Percentiles rank a stretch among this genome's conserved stretches.
These are phyloP conservation scores for Caenorhabditis parvicauda DNA, from an alignment of 2,888 invertebrate species.

Conservation along the genomic window DNA sequence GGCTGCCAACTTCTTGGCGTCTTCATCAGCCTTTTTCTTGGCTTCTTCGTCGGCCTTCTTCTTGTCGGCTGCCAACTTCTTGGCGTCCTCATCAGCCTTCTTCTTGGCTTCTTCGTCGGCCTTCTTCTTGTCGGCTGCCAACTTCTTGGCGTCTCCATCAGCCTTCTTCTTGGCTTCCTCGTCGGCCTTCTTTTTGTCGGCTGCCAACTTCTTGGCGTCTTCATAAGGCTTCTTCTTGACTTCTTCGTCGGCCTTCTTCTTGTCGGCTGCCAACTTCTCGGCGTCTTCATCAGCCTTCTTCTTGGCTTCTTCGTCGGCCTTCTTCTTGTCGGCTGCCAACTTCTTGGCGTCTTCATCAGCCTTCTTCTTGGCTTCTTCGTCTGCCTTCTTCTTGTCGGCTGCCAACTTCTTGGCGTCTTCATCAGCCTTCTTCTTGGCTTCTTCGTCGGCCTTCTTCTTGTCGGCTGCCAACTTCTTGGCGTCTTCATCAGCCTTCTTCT, in stretches of 20 bases:
- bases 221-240: neutral
- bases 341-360: slow-evolving; percentile 7
- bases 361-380: slow-evolving; percentile 10
- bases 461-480: neutral
- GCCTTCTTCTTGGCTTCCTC: neutral
- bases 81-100: slow-evolving; percentile 6
- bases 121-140: slow-evolving; percentile 7
- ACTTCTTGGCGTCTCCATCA: neutral
- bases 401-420: slow-evolving; percentile 6
- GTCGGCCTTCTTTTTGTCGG: neutral
- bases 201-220: neutral
- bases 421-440: slow-evolving; percentile 15
- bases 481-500: slow-evolving; percentile 2
- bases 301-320: slow-evolving; percentile 1
- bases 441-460: neutral
- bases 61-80: slow-evolving; percentile 8
- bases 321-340: neutral
- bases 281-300: slow-evolving; percentile 12
- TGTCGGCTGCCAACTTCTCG: slow-evolving; percentile 1
- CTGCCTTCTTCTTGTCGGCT: slow-evolving; percentile 3
- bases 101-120: slow-evolving; percentile 8
- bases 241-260: neutral
- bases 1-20: slow-evolving; percentile 13
- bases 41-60: slow-evolving; percentile 5
- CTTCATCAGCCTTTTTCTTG: slow-evolving; percentile 6